A percentile compares a stretch with the other conserved stretches of the same genome.
Conservation (phyloP, 2,888 invertebrate species). For the Gymnoscelis rufifasciata region DNA sequence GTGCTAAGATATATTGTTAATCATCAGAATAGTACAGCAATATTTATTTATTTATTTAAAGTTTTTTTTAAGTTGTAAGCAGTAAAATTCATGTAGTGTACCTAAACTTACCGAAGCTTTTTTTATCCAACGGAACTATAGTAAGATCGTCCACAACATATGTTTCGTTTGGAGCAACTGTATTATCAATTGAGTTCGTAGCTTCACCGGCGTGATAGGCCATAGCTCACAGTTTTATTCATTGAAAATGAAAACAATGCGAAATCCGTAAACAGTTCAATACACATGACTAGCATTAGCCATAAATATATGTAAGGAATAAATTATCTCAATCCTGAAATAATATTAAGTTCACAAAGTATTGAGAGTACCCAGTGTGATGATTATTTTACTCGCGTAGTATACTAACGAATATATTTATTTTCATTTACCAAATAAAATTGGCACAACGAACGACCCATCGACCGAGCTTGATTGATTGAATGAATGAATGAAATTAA, state of each 20-base stretch:
- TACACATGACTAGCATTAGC: conserved; percentile 54
- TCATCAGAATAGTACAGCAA: too few species aligned
- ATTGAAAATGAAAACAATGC: conserved; percentile 37
- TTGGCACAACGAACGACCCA: not conserved
- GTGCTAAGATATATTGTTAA: too few species aligned
- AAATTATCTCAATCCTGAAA: not conserved
- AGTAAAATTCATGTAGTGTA: too few species aligned
- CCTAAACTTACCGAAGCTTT: conserved; percentile 92
- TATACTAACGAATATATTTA: too few species aligned
- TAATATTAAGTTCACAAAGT: too few species aligned
- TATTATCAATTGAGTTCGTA: conserved; percentile 40
- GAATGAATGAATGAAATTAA: too few species aligned
- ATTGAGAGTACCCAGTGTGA: too few species aligned
- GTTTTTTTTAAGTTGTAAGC: too few species aligned
- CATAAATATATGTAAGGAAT: not conserved
- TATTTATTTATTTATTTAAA: too few species aligned
- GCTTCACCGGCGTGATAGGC: conserved; percentile 56
- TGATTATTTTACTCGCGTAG: too few species aligned
- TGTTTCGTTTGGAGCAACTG: conserved; percentile 47
- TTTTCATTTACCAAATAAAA: not conserved
- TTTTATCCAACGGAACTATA: conserved; percentile 91
- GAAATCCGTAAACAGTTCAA: conserved; percentile 54
- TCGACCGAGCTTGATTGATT: not conserved
- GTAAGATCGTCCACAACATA: conserved; percentile 82
- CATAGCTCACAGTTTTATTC: conserved; percentile 52